These are phyloP conservation scores for Perca flavescens DNA, from an alignment of 2,113 vertebrate genomes.

Conservation along the genomic window DNA sequence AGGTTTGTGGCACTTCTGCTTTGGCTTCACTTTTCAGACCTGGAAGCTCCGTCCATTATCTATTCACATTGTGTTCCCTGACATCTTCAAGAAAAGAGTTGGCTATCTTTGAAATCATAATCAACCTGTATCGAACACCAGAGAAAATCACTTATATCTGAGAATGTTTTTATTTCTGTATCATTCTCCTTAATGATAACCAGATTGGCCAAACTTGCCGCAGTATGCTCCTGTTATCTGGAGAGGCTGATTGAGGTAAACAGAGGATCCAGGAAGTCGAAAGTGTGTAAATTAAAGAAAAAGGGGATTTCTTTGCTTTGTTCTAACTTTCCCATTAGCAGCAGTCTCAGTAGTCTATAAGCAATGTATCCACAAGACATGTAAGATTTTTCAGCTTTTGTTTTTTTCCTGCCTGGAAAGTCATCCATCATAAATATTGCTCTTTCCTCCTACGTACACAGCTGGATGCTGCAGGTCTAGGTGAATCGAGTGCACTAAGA, in stretches of 20 bases:
- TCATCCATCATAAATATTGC: conserved; percentile 70
- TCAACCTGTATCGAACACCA: conserved; percentile 1
- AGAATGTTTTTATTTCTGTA: background rate
- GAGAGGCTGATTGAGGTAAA: conserved; percentile 37
- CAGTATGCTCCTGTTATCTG: conserved; percentile 34
- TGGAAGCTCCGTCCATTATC: background rate
- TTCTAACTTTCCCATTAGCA: conserved; percentile 11
- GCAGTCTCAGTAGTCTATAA: conserved; percentile 32
- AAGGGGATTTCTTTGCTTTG: conserved; percentile 16
- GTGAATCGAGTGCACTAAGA: conserved; percentile 26
- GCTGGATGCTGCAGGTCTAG: conserved; percentile 45
- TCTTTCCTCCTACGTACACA: conserved; percentile 34
- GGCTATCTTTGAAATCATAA: background rate
- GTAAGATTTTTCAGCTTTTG: conserved; percentile 15
- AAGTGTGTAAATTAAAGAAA: conserved; percentile 33
- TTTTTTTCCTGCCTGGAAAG: conserved; percentile 35
- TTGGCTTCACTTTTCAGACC: no score
- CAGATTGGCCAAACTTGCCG: conserved; percentile 23
- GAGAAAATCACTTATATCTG: conserved; percentile 10
- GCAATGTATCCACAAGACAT: conserved; percentile 36
- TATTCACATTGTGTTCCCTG: background rate
- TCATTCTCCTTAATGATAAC: conserved; percentile 3
- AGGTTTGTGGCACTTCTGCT: no score
- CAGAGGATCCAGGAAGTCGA: conserved; percentile 21
- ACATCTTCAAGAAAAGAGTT: conserved; percentile 1